Conservation (phyloP, 2,797 vertebrate genomes). For the Potorous gilbertii region DNA sequence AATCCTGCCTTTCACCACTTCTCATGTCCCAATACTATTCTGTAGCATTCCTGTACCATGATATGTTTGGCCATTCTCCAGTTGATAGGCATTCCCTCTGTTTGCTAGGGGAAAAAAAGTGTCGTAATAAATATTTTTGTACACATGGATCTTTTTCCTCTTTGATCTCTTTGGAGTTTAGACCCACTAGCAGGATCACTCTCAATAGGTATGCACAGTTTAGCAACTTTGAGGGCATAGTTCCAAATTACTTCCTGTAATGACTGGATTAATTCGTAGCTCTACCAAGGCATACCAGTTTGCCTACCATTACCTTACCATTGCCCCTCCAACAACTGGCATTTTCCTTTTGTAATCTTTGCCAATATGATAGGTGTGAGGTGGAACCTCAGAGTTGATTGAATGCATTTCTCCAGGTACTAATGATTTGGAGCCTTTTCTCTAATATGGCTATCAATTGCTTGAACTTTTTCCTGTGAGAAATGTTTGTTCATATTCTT, state of each 20-base stretch:
- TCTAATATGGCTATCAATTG: background rate
- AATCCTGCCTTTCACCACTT: background rate
- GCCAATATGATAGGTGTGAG: background rate
- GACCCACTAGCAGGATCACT: background rate
- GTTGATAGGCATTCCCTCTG: background rate
- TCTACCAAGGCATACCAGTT: background rate
- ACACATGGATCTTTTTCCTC: background rate
- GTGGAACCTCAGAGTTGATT: background rate
- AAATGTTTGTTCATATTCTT: background rate
- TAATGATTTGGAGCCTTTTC: background rate
- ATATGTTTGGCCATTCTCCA: background rate
- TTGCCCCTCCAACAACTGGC: background rate
- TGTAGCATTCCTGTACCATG: background rate
- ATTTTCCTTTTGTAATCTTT: background rate
- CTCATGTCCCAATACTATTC: background rate
- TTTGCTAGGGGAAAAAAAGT: background rate
- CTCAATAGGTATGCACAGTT: background rate
- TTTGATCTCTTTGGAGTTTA: background rate
- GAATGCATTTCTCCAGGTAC: background rate
- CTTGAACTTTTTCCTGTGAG: background rate
- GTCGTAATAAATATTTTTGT: background rate
- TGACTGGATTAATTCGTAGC: background rate
- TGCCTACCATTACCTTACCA: background rate
- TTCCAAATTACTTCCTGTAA: background rate
- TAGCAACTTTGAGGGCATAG: background rate